These are phyloP conservation scores for Bujurquina vittata DNA, from an alignment of 2,113 vertebrate species.

Conservation along the genomic window DNA sequence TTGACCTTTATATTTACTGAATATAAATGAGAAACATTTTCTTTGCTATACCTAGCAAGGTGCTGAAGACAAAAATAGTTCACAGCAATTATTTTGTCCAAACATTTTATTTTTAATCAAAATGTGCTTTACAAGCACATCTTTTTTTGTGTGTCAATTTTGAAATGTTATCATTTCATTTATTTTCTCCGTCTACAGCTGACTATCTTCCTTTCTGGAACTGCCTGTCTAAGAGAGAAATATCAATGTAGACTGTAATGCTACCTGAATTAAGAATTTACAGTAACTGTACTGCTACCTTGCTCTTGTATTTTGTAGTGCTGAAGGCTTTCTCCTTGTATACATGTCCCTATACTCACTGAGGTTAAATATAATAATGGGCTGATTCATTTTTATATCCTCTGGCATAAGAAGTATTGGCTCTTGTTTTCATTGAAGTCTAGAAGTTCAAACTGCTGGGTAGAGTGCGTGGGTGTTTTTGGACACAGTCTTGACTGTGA, in stretches of 20 bases:
- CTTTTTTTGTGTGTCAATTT: neutral
- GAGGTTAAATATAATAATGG: constrained; percentile 3
- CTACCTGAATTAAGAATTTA: neutral
- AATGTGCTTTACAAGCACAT: neutral
- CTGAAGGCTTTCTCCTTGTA: neutral
- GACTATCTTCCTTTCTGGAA: neutral
- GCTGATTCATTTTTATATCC: constrained; percentile 5
- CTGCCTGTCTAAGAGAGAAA: neutral
- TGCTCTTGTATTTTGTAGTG: neutral
- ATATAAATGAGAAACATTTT: constrained; percentile 21
- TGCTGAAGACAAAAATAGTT: neutral
- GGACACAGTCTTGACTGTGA: constrained; percentile 12
- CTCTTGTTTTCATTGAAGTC: neutral
- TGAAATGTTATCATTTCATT: neutral
- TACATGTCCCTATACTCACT: neutral
- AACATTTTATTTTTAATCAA: neutral
- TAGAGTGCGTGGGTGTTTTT: constrained; percentile 1
- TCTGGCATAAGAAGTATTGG: neutral
- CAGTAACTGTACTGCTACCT: neutral
- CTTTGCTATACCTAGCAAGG: neutral
- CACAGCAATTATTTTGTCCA: neutral
- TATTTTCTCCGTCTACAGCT: neutral
- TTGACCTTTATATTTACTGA: constrained; percentile 40
- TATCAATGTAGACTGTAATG: neutral
- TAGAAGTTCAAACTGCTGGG: neutral